Percentiles rank a stretch among this genome's conserved stretches.
Conservation (phyloP, 2,888 invertebrate genomes). For the Eilema sororculum region DNA sequence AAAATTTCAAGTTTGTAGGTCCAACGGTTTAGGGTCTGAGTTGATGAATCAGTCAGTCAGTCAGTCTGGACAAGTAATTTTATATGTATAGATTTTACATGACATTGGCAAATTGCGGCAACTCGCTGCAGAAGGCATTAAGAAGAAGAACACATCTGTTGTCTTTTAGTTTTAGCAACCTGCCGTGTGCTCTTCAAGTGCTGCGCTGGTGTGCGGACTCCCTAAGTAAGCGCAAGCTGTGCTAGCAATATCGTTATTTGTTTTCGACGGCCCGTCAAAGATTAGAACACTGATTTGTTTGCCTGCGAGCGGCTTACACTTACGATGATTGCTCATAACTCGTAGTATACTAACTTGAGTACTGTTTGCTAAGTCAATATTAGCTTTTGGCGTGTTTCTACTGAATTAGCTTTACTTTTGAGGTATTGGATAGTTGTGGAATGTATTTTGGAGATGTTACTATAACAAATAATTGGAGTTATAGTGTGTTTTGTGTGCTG, state of each 20-base stretch:
- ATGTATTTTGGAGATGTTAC: neutral
- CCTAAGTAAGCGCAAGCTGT: neutral
- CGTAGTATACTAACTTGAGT: slow-evolving; percentile 19
- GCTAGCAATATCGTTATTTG: slow-evolving; percentile 8
- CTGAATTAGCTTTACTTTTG: slow-evolving; percentile 9
- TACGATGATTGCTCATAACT: slow-evolving; percentile 24
- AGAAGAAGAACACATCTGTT: too few species aligned
- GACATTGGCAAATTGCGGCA: too few species aligned
- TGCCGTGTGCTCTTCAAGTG: too few species aligned
- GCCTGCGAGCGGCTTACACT: slow-evolving; percentile 20
- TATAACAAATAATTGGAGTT: neutral
- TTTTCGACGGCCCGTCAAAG: slow-evolving; percentile 26
- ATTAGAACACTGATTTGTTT: slow-evolving; percentile 42
- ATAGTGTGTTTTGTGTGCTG: neutral
- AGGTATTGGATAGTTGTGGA: neutral
- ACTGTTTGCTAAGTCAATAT: slow-evolving; percentile 17
- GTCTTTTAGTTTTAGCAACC: too few species aligned
- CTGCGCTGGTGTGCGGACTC: neutral
- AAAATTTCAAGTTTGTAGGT: too few species aligned
- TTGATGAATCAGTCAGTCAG: too few species aligned
- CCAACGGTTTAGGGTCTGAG: too few species aligned
- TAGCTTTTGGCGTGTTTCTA: slow-evolving; percentile 14
- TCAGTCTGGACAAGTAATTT: too few species aligned
- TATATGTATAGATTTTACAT: too few species aligned
- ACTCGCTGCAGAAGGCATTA: too few species aligned